Evolutionary conservation across 2,113 vertebrate genomes (phyloP), one percentile per base, ranked within the genome.

Genomic region (Numenius arquata): DNA sequence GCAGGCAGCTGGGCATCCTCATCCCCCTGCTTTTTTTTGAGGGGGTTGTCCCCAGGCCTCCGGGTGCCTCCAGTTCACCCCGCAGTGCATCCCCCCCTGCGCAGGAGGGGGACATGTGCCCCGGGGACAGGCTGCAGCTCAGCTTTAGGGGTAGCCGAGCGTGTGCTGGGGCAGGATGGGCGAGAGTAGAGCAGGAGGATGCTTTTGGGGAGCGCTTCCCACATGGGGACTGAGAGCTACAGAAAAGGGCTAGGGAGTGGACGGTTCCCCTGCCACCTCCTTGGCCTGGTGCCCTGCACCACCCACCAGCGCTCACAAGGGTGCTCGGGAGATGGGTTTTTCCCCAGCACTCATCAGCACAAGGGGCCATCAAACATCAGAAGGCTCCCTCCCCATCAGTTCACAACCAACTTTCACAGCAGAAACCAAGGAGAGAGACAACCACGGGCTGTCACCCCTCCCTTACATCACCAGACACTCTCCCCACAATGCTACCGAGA

Each of bases 401-500:
- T 82, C 82, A 66, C 72, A 85, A 43, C 3, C 79, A 84, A 6
- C 4, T 43, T 71, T 22, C 83, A 45, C 59, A 65, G 67, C 58
- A 85, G 48, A 67, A 62, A 40, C 8, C 6, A 2, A 41, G 65
- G 12, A 41, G 34, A 10, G 27, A 55, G 26, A 25, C 3, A 0
- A 4, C 6, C 65, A 7, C 0, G 3, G 27, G 55, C 68, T 47
- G 58, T 22, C 85, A 85, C 62, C 6, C 16, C 67, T 40, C 25
- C 63, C 27, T 34, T 13, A 9, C 0, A 0, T 50, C 59, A 70
- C 29, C 84, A 77, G 34, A 23, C 18, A 9, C 1, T 0, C 32
- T 73, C 30, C 68, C 36, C 8, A 1, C 1, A 0, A 61, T 14
- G 82, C 25, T 56, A 34, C 65, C 63, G 76, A 47, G 47, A 34